These are phyloP conservation scores for Coluber constrictor DNA, from an alignment of 2,797 vertebrate species.

Conservation along the genomic window DNA sequence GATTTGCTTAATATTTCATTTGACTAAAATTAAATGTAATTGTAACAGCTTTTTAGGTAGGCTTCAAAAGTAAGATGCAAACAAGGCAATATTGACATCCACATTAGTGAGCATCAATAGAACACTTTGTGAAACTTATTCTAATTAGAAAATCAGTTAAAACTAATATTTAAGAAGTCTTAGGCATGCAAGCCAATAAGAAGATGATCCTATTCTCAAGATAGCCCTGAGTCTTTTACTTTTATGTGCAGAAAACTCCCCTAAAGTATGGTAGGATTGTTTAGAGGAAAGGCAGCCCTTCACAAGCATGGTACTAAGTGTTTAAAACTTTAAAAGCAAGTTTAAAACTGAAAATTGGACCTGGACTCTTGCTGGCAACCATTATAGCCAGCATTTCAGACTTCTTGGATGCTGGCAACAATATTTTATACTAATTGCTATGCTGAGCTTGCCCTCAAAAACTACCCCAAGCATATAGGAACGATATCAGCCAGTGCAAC, in stretches of 20 bases:
- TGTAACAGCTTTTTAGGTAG: not conserved
- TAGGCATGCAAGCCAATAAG: not conserved
- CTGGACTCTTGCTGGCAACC: not conserved
- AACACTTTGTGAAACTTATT: not conserved
- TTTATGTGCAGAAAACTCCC: not conserved
- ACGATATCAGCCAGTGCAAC: not conserved
- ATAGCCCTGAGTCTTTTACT: not conserved
- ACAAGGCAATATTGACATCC: not conserved
- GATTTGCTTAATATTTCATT: not conserved
- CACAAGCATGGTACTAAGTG: not conserved
- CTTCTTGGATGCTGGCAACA: not conserved
- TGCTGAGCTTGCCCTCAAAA: not conserved
- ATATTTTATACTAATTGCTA: not conserved
- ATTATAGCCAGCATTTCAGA: not conserved
- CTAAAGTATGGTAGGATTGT: not conserved
- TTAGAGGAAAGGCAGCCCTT: not conserved
- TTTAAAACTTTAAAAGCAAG: not conserved
- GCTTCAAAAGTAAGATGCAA: not conserved
- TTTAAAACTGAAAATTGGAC: not conserved
- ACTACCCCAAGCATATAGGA: not conserved
- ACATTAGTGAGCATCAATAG: not conserved
- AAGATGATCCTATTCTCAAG: not conserved
- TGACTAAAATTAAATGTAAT: not conserved
- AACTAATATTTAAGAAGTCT: not conserved
- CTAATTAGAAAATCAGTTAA: not conserved